Evolutionary conservation across 2,797 vertebrate genomes (phyloP).

Genomic region (Poeciliopsis gracilis): DNA sequence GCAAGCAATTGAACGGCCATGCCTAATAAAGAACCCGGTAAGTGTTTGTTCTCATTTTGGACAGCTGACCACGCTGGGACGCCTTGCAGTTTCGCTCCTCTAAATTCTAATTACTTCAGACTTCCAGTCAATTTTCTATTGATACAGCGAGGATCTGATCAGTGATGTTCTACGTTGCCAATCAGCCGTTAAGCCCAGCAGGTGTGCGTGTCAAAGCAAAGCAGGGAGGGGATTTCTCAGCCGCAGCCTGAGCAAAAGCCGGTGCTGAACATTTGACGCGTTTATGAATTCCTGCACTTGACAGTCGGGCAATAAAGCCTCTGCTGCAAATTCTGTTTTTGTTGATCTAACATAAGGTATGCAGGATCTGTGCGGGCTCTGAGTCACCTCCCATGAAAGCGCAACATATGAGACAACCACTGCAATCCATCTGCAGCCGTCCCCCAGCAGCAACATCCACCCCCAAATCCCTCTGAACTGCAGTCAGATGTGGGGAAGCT

Average conservation of each 20-base stretch:
- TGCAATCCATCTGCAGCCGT: constrained; percentile 38
- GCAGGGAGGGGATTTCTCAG: constrained; percentile 48
- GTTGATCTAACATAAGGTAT: constrained; percentile 18
- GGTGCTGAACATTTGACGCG: background rate
- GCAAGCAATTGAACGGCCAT: background rate
- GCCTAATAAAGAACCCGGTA: background rate
- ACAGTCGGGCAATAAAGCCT: constrained; percentile 1
- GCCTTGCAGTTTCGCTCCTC: constrained; percentile 37
- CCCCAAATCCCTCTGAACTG: constrained; percentile 43
- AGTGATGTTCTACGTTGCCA: constrained; percentile 69
- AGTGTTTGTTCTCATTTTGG: background rate
- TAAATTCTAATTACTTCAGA: constrained; percentile 49
- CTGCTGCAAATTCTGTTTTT: constrained; percentile 13
- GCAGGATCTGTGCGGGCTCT: constrained; percentile 13
- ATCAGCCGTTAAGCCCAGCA: constrained; percentile 65
- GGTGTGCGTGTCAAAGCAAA: constrained; percentile 54
- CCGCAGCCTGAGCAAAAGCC: constrained; percentile 31
- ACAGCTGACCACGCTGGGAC: background rate
- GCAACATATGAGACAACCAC: constrained; percentile 34
- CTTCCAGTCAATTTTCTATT: constrained; percentile 63
- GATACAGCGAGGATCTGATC: constrained; percentile 65
- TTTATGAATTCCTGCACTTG: background rate
- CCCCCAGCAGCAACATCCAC: constrained; percentile 44
- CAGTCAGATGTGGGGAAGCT: constrained; percentile 34
- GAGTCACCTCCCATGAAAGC: constrained; percentile 7